Percentiles rank a stretch among this genome's conserved stretches.
Conservation (phyloP, 2,797 vertebrate genomes). For the Poeciliopsis infans region DNA sequence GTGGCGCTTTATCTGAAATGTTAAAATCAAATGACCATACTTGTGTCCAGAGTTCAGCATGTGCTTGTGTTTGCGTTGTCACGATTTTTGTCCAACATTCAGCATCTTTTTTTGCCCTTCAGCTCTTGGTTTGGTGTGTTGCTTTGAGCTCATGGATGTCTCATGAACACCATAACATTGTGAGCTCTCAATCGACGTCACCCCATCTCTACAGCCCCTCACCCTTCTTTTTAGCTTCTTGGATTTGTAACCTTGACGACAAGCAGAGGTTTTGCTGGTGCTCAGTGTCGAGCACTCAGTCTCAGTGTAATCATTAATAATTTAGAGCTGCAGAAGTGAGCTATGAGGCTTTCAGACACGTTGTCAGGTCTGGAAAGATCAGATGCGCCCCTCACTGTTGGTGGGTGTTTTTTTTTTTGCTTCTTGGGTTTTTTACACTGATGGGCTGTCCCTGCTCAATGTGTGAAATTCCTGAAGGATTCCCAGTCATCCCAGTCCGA, state of each 20-base stretch:
- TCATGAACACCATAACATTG: constrained; percentile 67
- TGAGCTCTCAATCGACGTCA: constrained; percentile 58
- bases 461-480: constrained; percentile 22
- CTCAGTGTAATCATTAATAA: constrained; percentile 84
- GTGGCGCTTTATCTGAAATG: constrained; percentile 1
- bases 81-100: constrained; percentile 74
- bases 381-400: constrained; percentile 61
- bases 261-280: constrained; percentile 78
- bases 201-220: background rate
- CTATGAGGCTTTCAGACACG: constrained; percentile 77
- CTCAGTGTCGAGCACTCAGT: constrained; percentile 75
- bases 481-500: constrained; percentile 41
- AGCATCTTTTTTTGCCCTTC: constrained; percentile 67
- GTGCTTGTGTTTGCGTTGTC: constrained; percentile 61
- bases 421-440: constrained; percentile 19
- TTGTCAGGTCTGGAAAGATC: constrained; percentile 73
- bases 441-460: constrained; percentile 10
- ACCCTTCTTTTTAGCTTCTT: constrained; percentile 57
- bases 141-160: constrained; percentile 73
- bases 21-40: constrained; percentile 16
- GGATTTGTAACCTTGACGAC: constrained; percentile 87
- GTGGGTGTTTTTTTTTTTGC: constrained; percentile 36
- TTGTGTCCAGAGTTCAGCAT: constrained; percentile 18
- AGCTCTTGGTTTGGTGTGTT: constrained; percentile 71
- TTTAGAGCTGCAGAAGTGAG: constrained; percentile 81